Evolutionary conservation across 2,797 vertebrate genomes (phyloP).

Genomic region (Gymnopithys bicolor): DNA sequence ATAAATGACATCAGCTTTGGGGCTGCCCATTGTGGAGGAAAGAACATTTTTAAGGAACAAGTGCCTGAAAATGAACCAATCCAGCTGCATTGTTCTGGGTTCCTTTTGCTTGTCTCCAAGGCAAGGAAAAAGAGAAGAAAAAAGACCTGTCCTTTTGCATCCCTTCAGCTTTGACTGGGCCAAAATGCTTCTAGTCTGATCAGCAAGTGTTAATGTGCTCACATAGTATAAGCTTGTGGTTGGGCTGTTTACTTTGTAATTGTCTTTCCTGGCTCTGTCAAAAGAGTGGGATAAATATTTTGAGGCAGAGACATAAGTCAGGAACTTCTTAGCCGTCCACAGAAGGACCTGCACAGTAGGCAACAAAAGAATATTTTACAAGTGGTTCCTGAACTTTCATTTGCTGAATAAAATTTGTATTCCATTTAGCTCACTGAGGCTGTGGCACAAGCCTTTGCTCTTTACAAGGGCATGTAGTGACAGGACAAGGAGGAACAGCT

Average conservation of each 20-base stretch:
- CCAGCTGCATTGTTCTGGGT: not conserved
- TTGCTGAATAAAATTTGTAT: not conserved
- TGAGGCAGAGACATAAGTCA: not conserved
- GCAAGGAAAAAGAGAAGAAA: not conserved
- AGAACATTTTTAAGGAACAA: not conserved
- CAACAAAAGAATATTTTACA: not conserved
- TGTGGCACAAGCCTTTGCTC: not conserved
- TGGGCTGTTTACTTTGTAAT: not conserved
- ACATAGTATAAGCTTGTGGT: not conserved
- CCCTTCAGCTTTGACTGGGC: not conserved
- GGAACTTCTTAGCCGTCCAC: not conserved
- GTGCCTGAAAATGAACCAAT: not conserved
- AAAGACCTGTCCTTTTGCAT: not conserved
- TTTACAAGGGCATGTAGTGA: not conserved
- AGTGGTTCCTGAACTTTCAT: not conserved
- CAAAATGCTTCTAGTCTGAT: not conserved
- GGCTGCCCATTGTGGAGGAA: not conserved
- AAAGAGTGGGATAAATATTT: not conserved
- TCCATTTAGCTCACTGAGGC: not conserved
- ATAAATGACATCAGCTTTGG: constrained; percentile 17
- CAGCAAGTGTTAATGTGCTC: not conserved
- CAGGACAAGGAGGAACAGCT: not conserved
- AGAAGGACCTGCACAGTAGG: not conserved
- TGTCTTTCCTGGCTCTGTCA: not conserved
- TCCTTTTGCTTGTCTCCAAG: not conserved